Conservation (phyloP, 2,113 vertebrate species). For the Eolophus roseicapilla region DNA sequence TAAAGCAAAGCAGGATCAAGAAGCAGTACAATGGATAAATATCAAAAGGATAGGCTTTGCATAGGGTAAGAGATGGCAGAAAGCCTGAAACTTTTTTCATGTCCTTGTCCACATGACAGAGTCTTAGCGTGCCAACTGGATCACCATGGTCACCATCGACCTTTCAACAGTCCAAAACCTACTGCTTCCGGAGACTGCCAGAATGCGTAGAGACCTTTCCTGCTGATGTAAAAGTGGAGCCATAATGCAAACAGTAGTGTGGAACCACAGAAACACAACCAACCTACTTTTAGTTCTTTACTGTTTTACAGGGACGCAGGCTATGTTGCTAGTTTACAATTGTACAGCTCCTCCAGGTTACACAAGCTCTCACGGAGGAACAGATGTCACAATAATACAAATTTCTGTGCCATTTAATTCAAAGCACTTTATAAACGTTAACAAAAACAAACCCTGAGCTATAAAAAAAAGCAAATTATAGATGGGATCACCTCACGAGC, state of each 20-base stretch:
- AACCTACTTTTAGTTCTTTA: not conserved
- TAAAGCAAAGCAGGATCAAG: not conserved
- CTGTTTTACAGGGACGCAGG: not conserved
- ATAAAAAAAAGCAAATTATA: not conserved
- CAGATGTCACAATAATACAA: not conserved
- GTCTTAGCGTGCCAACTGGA: not conserved
- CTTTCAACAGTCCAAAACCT: not conserved
- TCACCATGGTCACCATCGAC: not conserved
- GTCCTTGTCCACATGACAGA: not conserved
- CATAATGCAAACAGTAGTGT: not conserved
- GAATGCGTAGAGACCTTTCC: not conserved
- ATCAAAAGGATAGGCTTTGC: not conserved
- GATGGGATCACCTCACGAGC: not conserved
- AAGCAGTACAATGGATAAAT: not conserved
- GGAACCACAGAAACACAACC: not conserved
- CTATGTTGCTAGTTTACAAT: not conserved
- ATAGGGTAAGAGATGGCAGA: not conserved
- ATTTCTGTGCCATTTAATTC: not conserved
- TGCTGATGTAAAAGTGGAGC: not conserved
- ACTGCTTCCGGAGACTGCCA: not conserved
- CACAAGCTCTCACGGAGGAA: not conserved
- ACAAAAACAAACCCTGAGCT: not conserved
- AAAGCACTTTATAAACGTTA: not conserved
- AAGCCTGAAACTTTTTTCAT: not conserved
- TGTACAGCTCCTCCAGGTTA: not conserved